Evolutionary conservation across 2,888 invertebrate genomes (phyloP), one percentile per base, ranked within the genome.

Genomic region (Mayetiola destructor): DNA sequence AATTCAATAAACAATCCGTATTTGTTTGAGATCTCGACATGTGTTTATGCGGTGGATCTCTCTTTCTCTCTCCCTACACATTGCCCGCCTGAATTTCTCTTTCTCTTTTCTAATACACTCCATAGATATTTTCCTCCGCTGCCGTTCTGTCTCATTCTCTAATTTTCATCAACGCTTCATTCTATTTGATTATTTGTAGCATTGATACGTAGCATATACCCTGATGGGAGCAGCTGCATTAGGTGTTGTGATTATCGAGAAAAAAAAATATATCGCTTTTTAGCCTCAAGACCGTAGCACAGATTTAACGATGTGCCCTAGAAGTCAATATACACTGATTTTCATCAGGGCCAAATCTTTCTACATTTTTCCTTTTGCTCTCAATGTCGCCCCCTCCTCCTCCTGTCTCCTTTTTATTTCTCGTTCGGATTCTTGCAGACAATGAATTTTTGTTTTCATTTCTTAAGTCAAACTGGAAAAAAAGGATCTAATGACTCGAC

Each of bases 1-100:
- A 42, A 42, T 42, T 42, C 42, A 42, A 42, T 42, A 42, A 42
- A 23, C 42, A 42, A 23, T 42, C n/a, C 42, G 42, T 23, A 42
- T 42, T 42, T 23, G 42, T 42, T 42, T 4, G 42, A 21, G 5
- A 42, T 21, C 42, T 21, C 37, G 21, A 42, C 42, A 42, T 42
- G 42, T 42, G 42, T 42, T 21, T 2, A 23, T 42, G 3, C 14
- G 42, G n/a, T n/a, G n/a, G n/a, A n/a, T n/a, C n/a, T n/a, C n/a
- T n/a, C n/a, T n/a, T n/a, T n/a, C n/a, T n/a, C n/a, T n/a, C n/a
- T n/a, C n/a, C n/a, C n/a, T n/a, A n/a, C n/a, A n/a, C n/a, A n/a
- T n/a, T n/a, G n/a, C n/a, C n/a, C n/a, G n/a, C n/a, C n/a, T n/a
- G n/a, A n/a, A n/a, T n/a, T n/a, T n/a, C n/a, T n/a, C n/a, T n/a